Base-by-base conservation (phyloP, 2,797 vertebrate genomes). In the Microcaecilia unicolor region DNA sequence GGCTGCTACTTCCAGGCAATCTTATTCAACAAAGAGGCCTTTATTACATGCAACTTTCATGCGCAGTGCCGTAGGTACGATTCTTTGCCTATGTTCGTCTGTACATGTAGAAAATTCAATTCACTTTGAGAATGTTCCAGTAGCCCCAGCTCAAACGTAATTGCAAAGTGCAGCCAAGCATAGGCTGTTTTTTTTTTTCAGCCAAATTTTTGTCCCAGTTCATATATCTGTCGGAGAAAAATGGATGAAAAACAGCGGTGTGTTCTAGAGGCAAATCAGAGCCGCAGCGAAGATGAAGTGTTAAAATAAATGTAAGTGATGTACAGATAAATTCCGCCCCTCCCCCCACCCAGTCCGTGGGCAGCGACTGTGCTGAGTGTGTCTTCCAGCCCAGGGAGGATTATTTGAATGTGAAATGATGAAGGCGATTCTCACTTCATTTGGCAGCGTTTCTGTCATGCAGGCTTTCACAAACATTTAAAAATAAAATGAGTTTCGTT, bases 111-210 rank as follows among this genome's bases (percentile, higher is more conserved):
- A 6, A 45, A 48, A 52, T 56, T 51, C 38, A 44, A 55, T 52
- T 43, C 16, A 15, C 28, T 40, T 58, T 61, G 42, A 64, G 51
- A 36, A 55, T 48, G 30, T 40, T 33, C 35, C 50, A n/a, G n/a
- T n/a, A n/a, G n/a, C n/a, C n/a, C n/a, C n/a, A n/a, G n/a, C n/a
- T n/a, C n/a, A n/a, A n/a, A n/a, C n/a, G n/a, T n/a, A n/a, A n/a
- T n/a, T n/a, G n/a, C n/a, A n/a, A n/a, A n/a, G n/a, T n/a, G n/a
- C n/a, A n/a, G n/a, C n/a, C n/a, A n/a, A n/a, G n/a, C n/a, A n/a
- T n/a, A n/a, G n/a, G n/a, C n/a, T n/a, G n/a, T n/a, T n/a, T 34
- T 17, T 70, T 67, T 70, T 43, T 49, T 66, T 47, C 10, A 4
- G 14, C 56, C 40, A 31, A 41, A 22, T 59, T 57, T 45, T 53